Conservation (phyloP, 2,113 vertebrate species). For the Cryptotis parvus region DNA sequence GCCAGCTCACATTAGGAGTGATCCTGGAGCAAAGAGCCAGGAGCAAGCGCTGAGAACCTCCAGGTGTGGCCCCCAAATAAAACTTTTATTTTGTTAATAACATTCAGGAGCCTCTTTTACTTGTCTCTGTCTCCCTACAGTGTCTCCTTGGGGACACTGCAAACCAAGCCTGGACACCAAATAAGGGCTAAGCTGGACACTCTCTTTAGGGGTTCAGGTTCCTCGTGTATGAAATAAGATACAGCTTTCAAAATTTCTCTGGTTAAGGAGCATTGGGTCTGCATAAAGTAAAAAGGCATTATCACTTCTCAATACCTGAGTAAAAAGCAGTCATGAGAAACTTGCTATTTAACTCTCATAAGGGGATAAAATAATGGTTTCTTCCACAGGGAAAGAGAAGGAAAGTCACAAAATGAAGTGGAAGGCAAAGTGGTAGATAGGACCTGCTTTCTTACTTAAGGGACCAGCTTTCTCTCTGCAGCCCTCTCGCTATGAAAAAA, state of each 20-base stretch:
- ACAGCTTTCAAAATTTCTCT: background rate
- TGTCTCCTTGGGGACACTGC: conserved; percentile 40
- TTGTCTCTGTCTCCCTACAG: conserved; percentile 61
- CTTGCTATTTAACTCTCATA: background rate
- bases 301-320: background rate
- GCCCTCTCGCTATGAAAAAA: background rate
- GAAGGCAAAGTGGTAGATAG: background rate
- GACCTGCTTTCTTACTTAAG: background rate
- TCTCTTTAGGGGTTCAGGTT: background rate
- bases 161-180: conserved; percentile 6
- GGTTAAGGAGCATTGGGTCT: background rate
- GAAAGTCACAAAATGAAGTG: background rate
- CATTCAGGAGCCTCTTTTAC: background rate
- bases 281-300: conserved; percentile 9
- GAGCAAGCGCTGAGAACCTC: too few relatives aligned
- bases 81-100: background rate
- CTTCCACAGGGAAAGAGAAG: background rate
- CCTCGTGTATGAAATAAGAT: background rate
- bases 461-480: background rate
- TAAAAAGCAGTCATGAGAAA: conserved; percentile 40
- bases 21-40: too few relatives aligned
- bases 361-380: background rate
- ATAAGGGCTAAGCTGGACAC: background rate
- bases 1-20: too few relatives aligned
- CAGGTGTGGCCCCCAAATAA: too few relatives aligned